Conservation (phyloP, 2,113 vertebrate genomes). For the Colossoma macropomum region DNA sequence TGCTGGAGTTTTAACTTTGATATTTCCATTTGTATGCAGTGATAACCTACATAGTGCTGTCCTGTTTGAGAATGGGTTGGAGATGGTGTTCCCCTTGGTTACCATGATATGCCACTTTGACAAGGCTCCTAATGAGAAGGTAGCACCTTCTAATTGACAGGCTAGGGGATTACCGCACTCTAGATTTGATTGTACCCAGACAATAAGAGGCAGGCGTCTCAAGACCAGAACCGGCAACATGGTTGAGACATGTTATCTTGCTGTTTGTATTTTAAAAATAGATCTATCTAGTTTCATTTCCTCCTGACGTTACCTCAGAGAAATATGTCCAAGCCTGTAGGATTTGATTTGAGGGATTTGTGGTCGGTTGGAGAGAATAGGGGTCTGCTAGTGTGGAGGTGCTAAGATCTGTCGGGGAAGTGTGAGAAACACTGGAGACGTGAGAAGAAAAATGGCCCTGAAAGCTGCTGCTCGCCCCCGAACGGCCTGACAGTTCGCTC, state of each 20-base stretch:
- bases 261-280: neutral
- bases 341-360: neutral
- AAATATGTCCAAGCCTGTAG: neutral
- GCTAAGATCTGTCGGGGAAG: constrained; percentile 64
- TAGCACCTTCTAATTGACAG: no score
- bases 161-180: no score
- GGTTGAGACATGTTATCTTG: neutral
- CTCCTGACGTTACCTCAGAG: neutral
- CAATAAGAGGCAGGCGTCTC: no score
- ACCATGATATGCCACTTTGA: no score
- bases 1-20: no score
- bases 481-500: neutral
- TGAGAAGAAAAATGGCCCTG: constrained; percentile 48
- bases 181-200: no score
- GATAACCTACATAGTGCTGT: no score
- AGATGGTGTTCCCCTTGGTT: no score
- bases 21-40: no score
- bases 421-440: constrained; percentile 67
- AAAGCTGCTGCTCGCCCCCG: neutral
- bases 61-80: no score
- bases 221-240: neutral
- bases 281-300: neutral
- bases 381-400: constrained; percentile 17
- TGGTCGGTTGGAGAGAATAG: neutral
- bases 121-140: no score